These are phyloP conservation scores for Dichetophora obliterata DNA, from an alignment of 2,888 invertebrate species.

Conservation along the genomic window DNA sequence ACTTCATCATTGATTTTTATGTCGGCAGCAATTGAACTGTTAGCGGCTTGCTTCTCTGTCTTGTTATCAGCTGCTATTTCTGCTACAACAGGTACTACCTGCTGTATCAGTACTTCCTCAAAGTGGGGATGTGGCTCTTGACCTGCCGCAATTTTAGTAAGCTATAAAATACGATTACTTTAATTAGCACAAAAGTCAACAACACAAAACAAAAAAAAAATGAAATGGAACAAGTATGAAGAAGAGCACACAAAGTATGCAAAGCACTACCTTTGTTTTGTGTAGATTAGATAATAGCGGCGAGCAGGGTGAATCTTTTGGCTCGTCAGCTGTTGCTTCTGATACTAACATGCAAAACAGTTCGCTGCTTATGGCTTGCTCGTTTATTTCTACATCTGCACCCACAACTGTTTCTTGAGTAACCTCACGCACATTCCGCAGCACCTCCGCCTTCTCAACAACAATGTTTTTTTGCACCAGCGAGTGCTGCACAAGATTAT, in stretches of 20 bases:
- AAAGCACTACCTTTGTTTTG: constrained; percentile 7
- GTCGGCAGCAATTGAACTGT: not conserved
- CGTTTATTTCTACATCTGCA: not conserved
- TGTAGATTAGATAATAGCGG: not conserved
- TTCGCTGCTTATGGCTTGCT: not conserved
- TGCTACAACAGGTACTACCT: not conserved
- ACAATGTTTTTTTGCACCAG: not conserved
- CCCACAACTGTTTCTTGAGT: not conserved
- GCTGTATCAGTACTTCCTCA: constrained; percentile 21
- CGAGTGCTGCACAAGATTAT: not conserved
- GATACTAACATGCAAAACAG: not conserved
- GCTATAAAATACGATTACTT: constrained; percentile 15
- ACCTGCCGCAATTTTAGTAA: constrained; percentile 31
- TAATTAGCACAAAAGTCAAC: constrained; percentile 11
- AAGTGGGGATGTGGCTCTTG: not conserved
- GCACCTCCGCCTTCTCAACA: not conserved
- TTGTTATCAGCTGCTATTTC: not conserved
- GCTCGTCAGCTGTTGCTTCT: constrained; percentile 14
- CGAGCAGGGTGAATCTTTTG: not conserved
- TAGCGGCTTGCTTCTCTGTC: not conserved
- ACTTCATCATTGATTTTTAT: not conserved
- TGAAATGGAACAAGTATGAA: not conserved
- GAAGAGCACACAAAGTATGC: not conserved
- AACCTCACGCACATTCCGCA: not conserved
- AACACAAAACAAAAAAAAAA: not conserved